Base-by-base conservation (phyloP, 1,140 invertebrate species). In the Drosophila persimilis region DNA sequence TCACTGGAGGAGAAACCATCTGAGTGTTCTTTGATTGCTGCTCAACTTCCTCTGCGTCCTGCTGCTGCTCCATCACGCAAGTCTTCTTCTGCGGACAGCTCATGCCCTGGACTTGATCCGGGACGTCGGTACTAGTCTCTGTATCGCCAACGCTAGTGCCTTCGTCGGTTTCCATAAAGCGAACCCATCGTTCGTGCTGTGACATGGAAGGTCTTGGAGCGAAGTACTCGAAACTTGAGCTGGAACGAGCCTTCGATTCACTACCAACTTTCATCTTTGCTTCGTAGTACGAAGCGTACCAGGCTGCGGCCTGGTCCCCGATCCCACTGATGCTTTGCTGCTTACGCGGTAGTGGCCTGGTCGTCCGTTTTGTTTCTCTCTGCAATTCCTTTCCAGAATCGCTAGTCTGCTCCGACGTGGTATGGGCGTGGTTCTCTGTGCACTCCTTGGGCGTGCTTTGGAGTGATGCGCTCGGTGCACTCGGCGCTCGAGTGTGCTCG, bases 161-260 rank as follows among this genome's bases (percentile, higher is more conserved):
- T 17, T 17, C 8, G 20, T 41, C 13, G 4, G n/a, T 22, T 9
- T 70, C 60, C 29, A 22, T 22, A 5, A 46, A 63, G 6, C 29
- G 52, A n/a, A 31, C n/a, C 41, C 41, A 70, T 5, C 60, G 66
- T 29, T 46, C 22, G 3, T 6, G 26, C 13, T 41, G 35, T 9
- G 47, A 11, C 13, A 62, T 15, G 13, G 9, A 17, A 15, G 43
- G 3, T 15, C 9, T 13, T 31, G 29, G 44, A 20, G 24, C 35
- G 13, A 70, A 70, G 31, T 63, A 63, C 1, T 57, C 60, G 8
- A 9, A 11, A 44, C 22, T 26, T 20, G 52, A 54, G 17, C 29
- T 35, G 13, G 24, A 3, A 0, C 31, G 29, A 1, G 8, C 9
- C 39, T 26, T 3, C 24, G 20, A 6, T 11, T 17, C 39, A 6